Base-by-base conservation (phyloP, 2,888 invertebrate genomes). In the Megalurothrips usitatus region DNA sequence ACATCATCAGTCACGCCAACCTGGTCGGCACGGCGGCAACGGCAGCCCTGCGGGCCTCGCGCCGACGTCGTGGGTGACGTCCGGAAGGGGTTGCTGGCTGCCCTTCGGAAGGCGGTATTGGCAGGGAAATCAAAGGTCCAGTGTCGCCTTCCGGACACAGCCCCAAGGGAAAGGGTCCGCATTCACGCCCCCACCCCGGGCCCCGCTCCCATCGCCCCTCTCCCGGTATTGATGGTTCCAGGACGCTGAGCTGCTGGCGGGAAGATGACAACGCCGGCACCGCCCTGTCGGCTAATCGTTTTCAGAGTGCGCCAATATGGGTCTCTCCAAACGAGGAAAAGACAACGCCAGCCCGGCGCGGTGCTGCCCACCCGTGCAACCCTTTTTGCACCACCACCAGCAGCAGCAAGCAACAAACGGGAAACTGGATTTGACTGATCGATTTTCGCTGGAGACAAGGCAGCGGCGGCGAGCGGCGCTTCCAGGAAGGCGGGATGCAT, bases 1-100 rank as follows among this genome's bases (percentile, higher is more conserved):
- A 75, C 68, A 75, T 26, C 68, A 75, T 75, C 68, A 75, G 68
- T 75, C 68, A 75, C 9, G 68, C 68, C 68, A 26, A 75, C 68
- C 68, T 75, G 68, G 23, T 23, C 68, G 68, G 12, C 68, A 26
- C 68, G 9, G 23, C 23, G 68, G 23, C 68, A 52, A 1, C 52
- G 52, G 52, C 52, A 11, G 52, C 14, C 58, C 17, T 17, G 58
- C 14, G 58, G 14, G 14, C 19, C 19, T 17, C 58, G 58, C 58
- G 58, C 19, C 11, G 17, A 26, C 58, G 58, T 58, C 58, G 19
- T n/a, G 58, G 58, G 58, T 17, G 58, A 58, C 58, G 58, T 58
- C 58, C 58, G 58, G 58, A 58, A n/a, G 58, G 58, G 58, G 58
- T n/a, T 17, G 58, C 11, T 4, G 23, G 9, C n/a, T 19, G 6